Evolutionary conservation across 2,888 invertebrate species (phyloP), one percentile per base, ranked within the genome.

Genomic region (Aromia moschata): DNA sequence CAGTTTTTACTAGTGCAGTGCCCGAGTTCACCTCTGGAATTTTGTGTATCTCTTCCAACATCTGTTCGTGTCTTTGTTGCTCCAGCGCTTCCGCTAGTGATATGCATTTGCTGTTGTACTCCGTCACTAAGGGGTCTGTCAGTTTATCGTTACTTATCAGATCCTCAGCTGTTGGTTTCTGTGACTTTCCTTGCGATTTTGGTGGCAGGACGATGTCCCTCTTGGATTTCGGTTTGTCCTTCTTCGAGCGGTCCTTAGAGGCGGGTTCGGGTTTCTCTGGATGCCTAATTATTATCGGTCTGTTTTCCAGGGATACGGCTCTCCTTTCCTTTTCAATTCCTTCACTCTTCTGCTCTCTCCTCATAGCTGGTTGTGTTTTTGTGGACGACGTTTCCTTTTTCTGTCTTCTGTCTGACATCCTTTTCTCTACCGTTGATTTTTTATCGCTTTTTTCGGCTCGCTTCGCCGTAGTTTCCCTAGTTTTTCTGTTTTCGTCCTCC

Each of bases 131-230:
- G 2, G 0, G 2, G 15, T 37, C 16, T n/a, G 5, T 47, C 3
- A 36, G 3, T 12, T 36, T 17, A 2, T 9, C 11, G 1, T 2
- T 16, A 9, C 1, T 10, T 18, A 18, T n/a, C 2, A 18, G 25
- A 7, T 25, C 25, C 25, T 25, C 25, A 3, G 7, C 3, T 25
- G 7, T 25, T 3, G 25, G 25, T 3, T 7, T 40, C 10, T 16
- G 20, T 25, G 14, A 0, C n/a, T 30, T 16, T 9, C 10, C 2
- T 45, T 45, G 10, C 7, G 10, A 10, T 58, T 58, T 65, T 9
- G 65, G 58, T 2, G 65, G 65, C 36, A 65, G 44, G n/a, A 65
- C 55, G 18, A 65, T 57, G n/a, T 65, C 63, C 4, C 52, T 63
- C 11, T 56, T 45, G 1, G 57, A 55, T 45, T 59, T 64, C 1